phyloP scores from a whole-genome alignment of 2,888 invertebrate genomes.

The Parthenolecanium corni region DNA sequence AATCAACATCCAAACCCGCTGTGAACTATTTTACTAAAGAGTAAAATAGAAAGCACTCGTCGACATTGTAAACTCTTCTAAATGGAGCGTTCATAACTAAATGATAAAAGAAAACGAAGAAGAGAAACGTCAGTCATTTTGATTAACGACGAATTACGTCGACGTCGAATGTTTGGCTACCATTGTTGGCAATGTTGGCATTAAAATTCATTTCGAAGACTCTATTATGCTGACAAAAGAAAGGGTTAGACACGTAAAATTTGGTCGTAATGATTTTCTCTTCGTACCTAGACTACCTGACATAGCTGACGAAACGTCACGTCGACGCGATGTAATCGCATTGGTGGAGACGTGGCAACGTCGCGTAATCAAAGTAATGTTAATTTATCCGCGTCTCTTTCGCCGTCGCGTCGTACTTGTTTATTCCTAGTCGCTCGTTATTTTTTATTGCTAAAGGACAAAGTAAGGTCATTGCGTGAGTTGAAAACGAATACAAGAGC shows the following conservation, averaged over 20 bases:
- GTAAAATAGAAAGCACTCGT: no score
- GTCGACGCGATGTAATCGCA: not conserved
- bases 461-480: slow-evolving; percentile 26
- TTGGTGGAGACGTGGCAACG: slow-evolving; percentile 16
- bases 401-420: slow-evolving; percentile 24
- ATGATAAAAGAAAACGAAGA: not conserved
- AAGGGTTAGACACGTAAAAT: not conserved
- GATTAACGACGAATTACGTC: not conserved
- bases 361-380: slow-evolving; percentile 27
- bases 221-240: not conserved
- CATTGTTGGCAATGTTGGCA: not conserved
- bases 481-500: slow-evolving; percentile 22
- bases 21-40: no score
- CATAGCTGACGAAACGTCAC: no score
- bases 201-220: not conserved
- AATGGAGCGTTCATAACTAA: no score
- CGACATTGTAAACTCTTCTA: no score
- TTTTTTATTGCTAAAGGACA: slow-evolving; percentile 26
- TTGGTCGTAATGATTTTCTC: slow-evolving; percentile 3
- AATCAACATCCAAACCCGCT: no score
- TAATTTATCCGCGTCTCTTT: slow-evolving; percentile 26
- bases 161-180: not conserved
- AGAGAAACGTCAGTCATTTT: not conserved
- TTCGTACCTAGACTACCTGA: not conserved
- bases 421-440: slow-evolving; percentile 17